Percentiles rank a stretch among this genome's conserved stretches.
These are phyloP conservation scores for Argopecten irradians DNA, from an alignment of 1,140 invertebrate genomes.

Conservation along the genomic window DNA sequence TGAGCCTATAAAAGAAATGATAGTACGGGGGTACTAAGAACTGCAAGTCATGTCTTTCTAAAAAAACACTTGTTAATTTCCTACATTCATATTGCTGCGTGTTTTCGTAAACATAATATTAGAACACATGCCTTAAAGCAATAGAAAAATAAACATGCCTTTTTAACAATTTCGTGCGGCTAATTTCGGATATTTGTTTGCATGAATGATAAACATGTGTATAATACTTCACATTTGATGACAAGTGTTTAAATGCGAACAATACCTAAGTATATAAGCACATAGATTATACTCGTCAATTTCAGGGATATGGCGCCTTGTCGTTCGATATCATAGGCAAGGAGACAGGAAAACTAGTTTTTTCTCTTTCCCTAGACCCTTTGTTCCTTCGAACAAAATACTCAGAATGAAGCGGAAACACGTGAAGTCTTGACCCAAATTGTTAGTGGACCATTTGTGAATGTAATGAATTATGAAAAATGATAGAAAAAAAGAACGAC, in stretches of 20 bases:
- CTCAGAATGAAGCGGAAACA: constrained; percentile 6
- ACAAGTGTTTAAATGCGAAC: not conserved
- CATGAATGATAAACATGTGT: not conserved
- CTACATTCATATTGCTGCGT: too few relatives aligned
- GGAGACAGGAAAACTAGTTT: not conserved
- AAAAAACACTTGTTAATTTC: too few relatives aligned
- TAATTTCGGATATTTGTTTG: not conserved
- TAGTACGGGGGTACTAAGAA: too few relatives aligned
- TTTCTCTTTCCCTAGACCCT: not conserved
- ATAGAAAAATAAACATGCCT: not conserved
- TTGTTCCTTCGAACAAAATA: constrained; percentile 11
- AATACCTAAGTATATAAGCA: constrained; percentile 18
- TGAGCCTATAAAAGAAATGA: not conserved
- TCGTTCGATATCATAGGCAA: not conserved
- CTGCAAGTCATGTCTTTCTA: too few relatives aligned
- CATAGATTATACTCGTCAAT: not conserved
- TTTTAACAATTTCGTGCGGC: not conserved
- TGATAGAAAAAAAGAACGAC: not conserved
- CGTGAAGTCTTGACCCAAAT: constrained; percentile 15
- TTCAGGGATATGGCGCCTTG: constrained; percentile 1
- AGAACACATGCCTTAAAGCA: not conserved
- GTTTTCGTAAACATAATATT: not conserved
- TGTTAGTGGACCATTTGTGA: not conserved
- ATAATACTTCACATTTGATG: constrained; percentile 4
- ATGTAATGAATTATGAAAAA: constrained; percentile 23